These are phyloP conservation scores for Sphaerodactylus townsendi DNA, from an alignment of 2,113 vertebrate species.

Conservation along the genomic window DNA sequence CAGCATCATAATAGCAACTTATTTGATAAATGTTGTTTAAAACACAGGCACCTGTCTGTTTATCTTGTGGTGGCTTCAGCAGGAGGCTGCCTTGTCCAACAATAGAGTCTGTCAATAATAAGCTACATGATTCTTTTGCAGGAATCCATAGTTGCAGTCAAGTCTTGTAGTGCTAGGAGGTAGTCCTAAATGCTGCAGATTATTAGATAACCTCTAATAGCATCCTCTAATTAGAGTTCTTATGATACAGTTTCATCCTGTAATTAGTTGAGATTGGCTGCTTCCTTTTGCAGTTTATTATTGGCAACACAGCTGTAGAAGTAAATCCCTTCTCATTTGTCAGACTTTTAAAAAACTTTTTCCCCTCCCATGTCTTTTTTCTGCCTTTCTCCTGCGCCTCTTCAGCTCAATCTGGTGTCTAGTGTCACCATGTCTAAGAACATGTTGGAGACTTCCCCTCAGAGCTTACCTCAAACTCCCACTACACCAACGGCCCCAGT, in stretches of 20 bases:
- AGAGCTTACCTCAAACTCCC: conserved; percentile 99
- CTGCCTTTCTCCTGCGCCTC: conserved; percentile 71
- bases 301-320: conserved; percentile 92
- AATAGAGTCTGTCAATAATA: conserved; percentile 75
- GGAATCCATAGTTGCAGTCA: conserved; percentile 67
- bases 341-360: conserved; percentile 85
- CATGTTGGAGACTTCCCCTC: conserved; percentile 94
- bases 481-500: conserved; percentile 97
- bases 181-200: conserved; percentile 88
- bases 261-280: conserved; percentile 98
- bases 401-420: conserved; percentile 98
- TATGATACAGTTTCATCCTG: conserved; percentile 99
- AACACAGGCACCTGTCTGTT: conserved; percentile 16
- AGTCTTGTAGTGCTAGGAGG: conserved; percentile 76
- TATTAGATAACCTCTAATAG: conserved; percentile 97
- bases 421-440: conserved; percentile 99
- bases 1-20: conserved; percentile 77
- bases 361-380: conserved; percentile 58
- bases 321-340: conserved; percentile 87
- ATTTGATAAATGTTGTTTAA: conserved; percentile 68
- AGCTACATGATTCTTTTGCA: conserved; percentile 65
- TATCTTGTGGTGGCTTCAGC: conserved; percentile 56
- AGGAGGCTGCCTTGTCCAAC: conserved; percentile 65
- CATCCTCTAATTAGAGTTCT: conserved; percentile 98
- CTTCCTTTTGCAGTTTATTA: conserved; percentile 95